Evolutionary conservation across 2,888 invertebrate genomes (phyloP).

Genomic region (Meloe dianella): DNA sequence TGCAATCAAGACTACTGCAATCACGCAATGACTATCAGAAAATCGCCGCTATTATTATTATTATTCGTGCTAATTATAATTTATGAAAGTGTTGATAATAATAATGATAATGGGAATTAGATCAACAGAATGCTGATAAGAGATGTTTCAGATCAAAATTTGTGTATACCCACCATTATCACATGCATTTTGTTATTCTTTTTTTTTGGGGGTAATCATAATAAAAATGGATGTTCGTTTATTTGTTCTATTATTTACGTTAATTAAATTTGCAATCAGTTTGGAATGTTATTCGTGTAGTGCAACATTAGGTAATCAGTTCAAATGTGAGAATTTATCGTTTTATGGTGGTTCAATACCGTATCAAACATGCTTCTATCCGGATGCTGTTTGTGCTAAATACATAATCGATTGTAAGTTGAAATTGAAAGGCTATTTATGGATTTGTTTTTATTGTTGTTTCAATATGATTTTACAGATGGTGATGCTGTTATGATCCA

Average conservation of each 20-base stretch:
- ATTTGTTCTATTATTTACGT: background rate
- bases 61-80: background rate
- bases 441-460: slow-evolving; percentile 7
- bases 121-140: slow-evolving; percentile 4
- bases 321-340: slow-evolving; percentile 40
- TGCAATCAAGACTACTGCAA: slow-evolving; percentile 50
- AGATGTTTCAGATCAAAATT: background rate
- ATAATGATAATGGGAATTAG: too few species aligned
- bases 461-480: slow-evolving; percentile 7
- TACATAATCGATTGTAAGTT: slow-evolving; percentile 48
- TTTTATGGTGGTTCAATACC: slow-evolving; percentile 24
- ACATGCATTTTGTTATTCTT: background rate
- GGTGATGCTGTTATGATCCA: slow-evolving; percentile 16
- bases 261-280: slow-evolving; percentile 13
- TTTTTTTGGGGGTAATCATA: too few species aligned
- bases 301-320: slow-evolving; percentile 36
- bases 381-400: slow-evolving; percentile 47
- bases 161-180: background rate
- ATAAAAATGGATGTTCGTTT: background rate
- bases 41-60: background rate
- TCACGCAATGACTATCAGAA: background rate
- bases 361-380: slow-evolving; percentile 38
- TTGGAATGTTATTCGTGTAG: slow-evolving; percentile 46
- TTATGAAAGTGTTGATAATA: too few species aligned
- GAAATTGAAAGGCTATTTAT: background rate